Percentiles rank a stretch among this genome's conserved stretches.
These are phyloP conservation scores for Magallana gigas DNA, from an alignment of 1,140 invertebrate species.

Conservation along the genomic window DNA sequence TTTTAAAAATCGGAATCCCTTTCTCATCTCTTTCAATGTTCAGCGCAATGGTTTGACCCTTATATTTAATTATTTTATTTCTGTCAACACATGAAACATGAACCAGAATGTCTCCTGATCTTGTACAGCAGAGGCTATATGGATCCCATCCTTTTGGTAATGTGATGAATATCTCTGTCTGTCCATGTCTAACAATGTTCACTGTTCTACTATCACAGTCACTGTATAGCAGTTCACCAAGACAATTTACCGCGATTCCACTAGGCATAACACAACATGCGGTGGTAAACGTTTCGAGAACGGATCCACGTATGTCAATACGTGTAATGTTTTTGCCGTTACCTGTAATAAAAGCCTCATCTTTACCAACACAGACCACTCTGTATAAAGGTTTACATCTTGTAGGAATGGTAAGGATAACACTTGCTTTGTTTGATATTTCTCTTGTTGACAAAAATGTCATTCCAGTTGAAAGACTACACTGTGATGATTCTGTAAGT, in stretches of 20 bases:
- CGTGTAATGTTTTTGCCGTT: neutral
- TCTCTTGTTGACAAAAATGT: neutral
- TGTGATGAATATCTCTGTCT: neutral
- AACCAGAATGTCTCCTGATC: neutral
- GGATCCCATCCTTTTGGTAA: neutral
- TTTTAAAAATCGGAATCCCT: neutral
- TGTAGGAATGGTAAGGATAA: neutral
- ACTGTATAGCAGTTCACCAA: neutral
- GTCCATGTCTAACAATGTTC: neutral
- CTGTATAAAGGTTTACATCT: neutral
- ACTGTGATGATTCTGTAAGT: neutral
- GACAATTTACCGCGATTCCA: neutral
- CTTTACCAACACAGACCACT: neutral
- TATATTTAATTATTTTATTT: neutral
- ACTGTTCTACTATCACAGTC: neutral
- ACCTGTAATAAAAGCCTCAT: neutral
- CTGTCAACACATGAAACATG: neutral
- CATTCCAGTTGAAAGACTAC: neutral
- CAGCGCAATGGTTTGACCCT: neutral
- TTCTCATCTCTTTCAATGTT: neutral
- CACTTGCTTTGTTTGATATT: neutral
- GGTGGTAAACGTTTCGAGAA: neutral
- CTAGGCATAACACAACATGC: neutral
- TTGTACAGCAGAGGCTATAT: neutral
- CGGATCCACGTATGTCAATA: constrained; percentile 1